A percentile compares a stretch with the other conserved stretches of the same genome.
phyloP scores from a whole-genome alignment of 2,113 vertebrate species.

The Tetraodon nigroviridis region DNA sequence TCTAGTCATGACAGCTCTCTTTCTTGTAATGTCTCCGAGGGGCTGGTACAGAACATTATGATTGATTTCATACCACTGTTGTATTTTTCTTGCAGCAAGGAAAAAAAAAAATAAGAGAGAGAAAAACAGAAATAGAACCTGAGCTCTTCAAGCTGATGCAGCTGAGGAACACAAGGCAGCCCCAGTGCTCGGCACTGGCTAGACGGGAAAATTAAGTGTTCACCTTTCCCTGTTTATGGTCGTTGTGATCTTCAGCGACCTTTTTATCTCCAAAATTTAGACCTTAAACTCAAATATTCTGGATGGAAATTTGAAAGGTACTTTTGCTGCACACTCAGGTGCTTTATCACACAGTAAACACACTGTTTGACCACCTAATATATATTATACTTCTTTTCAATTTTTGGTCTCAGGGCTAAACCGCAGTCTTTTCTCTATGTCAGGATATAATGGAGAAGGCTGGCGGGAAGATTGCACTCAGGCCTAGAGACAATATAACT shows the following conservation, averaged over 20 bases:
- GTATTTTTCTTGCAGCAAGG: conserved; percentile 57
- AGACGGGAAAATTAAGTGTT: conserved; percentile 33
- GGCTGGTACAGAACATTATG: conserved; percentile 60
- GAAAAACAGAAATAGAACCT: conserved; percentile 36
- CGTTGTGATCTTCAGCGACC: conserved; percentile 31
- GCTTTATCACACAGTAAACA: conserved; percentile 17
- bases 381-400: conserved; percentile 37
- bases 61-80: conserved; percentile 65
- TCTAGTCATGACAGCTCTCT: conserved; percentile 66
- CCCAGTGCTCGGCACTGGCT: conserved; percentile 32
- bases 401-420: conserved; percentile 38
- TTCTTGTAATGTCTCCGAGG: conserved; percentile 62
- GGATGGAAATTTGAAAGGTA: neutral
- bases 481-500: conserved; percentile 58
- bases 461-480: conserved; percentile 44
- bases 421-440: conserved; percentile 52
- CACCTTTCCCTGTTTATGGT: conserved; percentile 32
- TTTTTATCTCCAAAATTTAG: neutral
- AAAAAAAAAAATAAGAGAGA: conserved; percentile 18
- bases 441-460: conserved; percentile 52
- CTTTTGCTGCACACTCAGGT: neutral
- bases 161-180: conserved; percentile 30
- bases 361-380: conserved; percentile 41
- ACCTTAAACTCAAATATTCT: conserved; percentile 1
- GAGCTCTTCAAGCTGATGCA: conserved; percentile 41